Conservation (phyloP, 2,797 vertebrate species). For the Jordanella pulchra region DNA sequence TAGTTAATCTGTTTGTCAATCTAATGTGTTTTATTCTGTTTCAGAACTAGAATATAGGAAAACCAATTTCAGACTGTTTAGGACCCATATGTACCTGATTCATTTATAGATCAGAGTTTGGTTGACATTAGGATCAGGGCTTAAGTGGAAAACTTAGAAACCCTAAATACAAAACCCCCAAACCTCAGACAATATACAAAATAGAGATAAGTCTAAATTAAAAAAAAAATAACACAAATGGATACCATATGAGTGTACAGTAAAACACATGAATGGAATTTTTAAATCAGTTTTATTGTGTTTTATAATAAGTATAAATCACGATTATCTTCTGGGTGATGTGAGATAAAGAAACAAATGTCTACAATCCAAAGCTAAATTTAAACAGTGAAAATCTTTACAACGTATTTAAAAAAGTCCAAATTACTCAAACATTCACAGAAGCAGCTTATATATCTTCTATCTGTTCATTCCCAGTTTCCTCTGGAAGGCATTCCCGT, state of each 20-base stretch:
- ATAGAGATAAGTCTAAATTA: neutral
- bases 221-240: neutral
- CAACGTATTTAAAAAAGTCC: neutral
- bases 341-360: neutral
- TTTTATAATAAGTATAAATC: neutral
- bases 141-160: neutral
- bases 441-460: slow-evolving; percentile 28
- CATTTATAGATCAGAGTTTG: neutral
- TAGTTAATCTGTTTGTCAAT: neutral
- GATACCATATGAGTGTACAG: neutral
- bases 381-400: neutral
- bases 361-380: neutral
- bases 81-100: neutral
- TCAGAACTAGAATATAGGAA: too few relatives aligned
- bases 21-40: too few relatives aligned
- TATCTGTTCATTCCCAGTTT: slow-evolving; percentile 80
- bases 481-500: slow-evolving; percentile 88
- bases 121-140: neutral
- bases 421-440: neutral
- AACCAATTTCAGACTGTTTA: too few relatives aligned
- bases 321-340: too few relatives aligned
- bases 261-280: neutral
- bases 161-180: neutral
- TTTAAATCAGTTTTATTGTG: neutral
- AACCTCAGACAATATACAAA: neutral